Evolutionary conservation across 1,140 invertebrate species (phyloP), one percentile per base, ranked within the genome.

Genomic region (Mizuhopecten yessoensis): DNA sequence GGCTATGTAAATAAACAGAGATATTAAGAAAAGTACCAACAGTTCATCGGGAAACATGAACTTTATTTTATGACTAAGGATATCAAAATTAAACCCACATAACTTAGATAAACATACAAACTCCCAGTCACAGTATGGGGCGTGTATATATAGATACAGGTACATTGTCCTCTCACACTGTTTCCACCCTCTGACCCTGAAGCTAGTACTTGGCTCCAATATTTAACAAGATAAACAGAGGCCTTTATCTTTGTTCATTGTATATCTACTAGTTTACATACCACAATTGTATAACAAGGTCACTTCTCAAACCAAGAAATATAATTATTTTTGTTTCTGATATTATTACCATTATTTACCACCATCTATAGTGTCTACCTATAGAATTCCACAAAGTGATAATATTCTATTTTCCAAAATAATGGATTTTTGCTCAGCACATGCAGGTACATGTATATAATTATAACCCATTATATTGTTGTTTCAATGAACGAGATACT

Each of bases 31-130:
- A 75, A 75, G 23, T n/a, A 17, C 57, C 57, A 75, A 29, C 57
- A 75, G 57, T 75, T 75, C 17, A n/a, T 75, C 57, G n/a, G n/a
- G 57, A 75, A 75, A 75, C n/a, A 29, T n/a, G 57, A 75, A 75
- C 57, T 75, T 75, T 75, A n/a, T 75, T 75, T 75, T 75, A 75
- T 29, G n/a, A 75, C 20, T 29, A n/a, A 29, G 57, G 57, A 75
- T 75, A 75, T 29, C n/a, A 75, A 45, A 45, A 45, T 45, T 1
- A 45, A 45, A 45, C 42, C 1, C 23, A 75, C 23, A n/a, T 29
- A 29, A 17, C 23, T 29, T 75, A 75, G 57, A 75, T 75, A 75
- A 75, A 75, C 57, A 75, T n/a, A 49, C 45, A n/a, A 39, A 75
- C 57, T 75, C 57, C n/a, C n/a, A 29, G 57, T 75, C 57, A 75